Evolutionary conservation across 2,888 invertebrate species (phyloP).

Genomic region (Drosophila multiciliata): DNA sequence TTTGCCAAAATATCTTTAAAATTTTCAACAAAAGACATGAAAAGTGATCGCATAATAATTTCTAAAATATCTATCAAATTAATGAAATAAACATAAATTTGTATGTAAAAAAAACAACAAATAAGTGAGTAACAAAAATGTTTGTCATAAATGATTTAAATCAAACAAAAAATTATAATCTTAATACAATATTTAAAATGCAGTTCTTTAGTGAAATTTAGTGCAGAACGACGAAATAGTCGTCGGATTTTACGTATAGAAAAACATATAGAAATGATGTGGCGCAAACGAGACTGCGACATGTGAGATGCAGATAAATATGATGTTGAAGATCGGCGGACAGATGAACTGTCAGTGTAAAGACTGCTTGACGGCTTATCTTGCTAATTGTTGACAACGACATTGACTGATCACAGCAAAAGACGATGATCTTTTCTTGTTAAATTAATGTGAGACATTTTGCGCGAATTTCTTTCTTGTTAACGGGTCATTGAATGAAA

Average conservation of each 20-base stretch:
- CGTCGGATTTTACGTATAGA: slow-evolving; percentile 17
- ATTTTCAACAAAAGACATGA: not conserved
- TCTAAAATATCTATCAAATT: not conserved
- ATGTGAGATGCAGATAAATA: slow-evolving; percentile 11
- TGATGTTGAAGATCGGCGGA: slow-evolving; percentile 27
- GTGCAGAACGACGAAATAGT: slow-evolving; percentile 32
- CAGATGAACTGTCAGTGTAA: slow-evolving; percentile 26
- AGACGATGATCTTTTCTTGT: slow-evolving; percentile 8
- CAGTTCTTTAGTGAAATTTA: slow-evolving; percentile 32
- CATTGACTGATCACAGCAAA: not conserved
- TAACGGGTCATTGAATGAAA: slow-evolving; percentile 59
- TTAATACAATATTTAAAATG: slow-evolving; percentile 64
- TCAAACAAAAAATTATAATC: slow-evolving; percentile 35
- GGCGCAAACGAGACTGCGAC: slow-evolving; percentile 24
- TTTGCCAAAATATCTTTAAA: too few species aligned
- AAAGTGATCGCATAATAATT: not conserved
- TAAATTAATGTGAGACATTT: slow-evolving; percentile 30
- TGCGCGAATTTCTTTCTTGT: slow-evolving; percentile 26
- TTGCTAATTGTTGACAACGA: slow-evolving; percentile 64
- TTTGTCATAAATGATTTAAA: not conserved
- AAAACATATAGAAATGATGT: slow-evolving; percentile 18
- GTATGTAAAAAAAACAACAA: slow-evolving; percentile 11
- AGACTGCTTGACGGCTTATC: slow-evolving; percentile 47
- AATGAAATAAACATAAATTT: not conserved
- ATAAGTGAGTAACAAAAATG: not conserved